phyloP scores from a whole-genome alignment of 2,888 invertebrate genomes.

The Brassicogethes aeneus region DNA sequence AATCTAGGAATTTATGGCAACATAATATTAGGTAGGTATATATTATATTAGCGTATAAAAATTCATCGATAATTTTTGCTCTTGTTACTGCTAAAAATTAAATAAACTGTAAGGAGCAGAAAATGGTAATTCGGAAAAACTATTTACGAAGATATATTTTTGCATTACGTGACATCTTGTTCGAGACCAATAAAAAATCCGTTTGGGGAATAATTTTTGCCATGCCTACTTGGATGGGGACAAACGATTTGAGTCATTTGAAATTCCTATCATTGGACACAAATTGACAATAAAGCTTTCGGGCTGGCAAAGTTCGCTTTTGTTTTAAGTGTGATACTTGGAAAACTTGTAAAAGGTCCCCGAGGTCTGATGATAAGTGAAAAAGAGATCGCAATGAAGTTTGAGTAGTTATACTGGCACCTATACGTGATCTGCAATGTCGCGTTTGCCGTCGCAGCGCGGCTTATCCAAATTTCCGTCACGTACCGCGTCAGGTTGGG shows the following conservation, averaged over 20 bases:
- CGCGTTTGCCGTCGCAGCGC: constrained; percentile 18
- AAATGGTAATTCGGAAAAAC: too few relatives aligned
- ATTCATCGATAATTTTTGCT: too few relatives aligned
- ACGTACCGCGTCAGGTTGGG: constrained; percentile 33
- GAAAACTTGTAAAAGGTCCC: constrained; percentile 19
- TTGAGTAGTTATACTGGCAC: not conserved
- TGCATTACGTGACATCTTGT: too few relatives aligned
- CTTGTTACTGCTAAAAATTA: too few relatives aligned
- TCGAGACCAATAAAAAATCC: too few relatives aligned
- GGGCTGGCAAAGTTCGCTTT: constrained; percentile 6
- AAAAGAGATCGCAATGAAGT: constrained; percentile 29
- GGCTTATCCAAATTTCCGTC: constrained; percentile 19
- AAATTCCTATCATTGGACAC: constrained; percentile 4
- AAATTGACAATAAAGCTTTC: constrained; percentile 10
- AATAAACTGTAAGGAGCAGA: too few relatives aligned
- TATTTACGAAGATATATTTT: too few relatives aligned
- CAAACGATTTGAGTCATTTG: not conserved
- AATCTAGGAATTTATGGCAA: too few relatives aligned
- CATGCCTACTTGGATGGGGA: too few relatives aligned
- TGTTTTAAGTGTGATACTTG: constrained; percentile 11
- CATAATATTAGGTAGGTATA: too few relatives aligned
- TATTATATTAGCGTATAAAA: too few relatives aligned
- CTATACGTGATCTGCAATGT: constrained; percentile 9
- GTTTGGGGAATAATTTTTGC: too few relatives aligned
- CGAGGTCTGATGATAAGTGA: constrained; percentile 25